phyloP scores from a whole-genome alignment of 2,888 invertebrate species.

The Apodemia mormo region DNA sequence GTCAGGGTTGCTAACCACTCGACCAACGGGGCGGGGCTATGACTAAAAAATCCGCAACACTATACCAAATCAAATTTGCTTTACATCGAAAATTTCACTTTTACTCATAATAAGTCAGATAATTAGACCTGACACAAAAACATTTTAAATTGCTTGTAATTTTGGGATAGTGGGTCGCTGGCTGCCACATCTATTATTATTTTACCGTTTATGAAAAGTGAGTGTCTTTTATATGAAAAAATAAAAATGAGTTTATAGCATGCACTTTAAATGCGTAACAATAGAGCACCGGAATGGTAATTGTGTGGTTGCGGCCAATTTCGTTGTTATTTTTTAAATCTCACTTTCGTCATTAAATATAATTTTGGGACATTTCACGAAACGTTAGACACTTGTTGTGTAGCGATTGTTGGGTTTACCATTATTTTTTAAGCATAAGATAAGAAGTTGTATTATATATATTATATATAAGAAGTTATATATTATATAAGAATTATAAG shows the following conservation, averaged over 20 bases:
- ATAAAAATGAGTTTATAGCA: slow-evolving; percentile 39
- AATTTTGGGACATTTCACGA: slow-evolving; percentile 66
- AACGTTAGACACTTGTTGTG: slow-evolving; percentile 52
- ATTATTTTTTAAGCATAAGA: background rate
- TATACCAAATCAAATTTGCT: slow-evolving; percentile 17
- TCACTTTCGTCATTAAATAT: slow-evolving; percentile 61
- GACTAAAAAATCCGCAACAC: background rate
- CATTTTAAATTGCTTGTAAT: slow-evolving; percentile 53
- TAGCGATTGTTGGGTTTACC: background rate
- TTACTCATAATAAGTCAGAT: slow-evolving; percentile 25
- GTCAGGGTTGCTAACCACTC: too few species aligned
- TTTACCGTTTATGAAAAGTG: slow-evolving; percentile 49
- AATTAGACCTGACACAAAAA: slow-evolving; percentile 50
- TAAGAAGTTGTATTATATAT: too few species aligned
- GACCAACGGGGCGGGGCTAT: too few species aligned
- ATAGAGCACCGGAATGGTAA: slow-evolving; percentile 53
- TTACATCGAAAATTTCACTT: slow-evolving; percentile 15
- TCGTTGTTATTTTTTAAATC: slow-evolving; percentile 51
- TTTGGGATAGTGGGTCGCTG: slow-evolving; percentile 49
- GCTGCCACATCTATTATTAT: slow-evolving; percentile 44
- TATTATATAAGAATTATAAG: too few species aligned
- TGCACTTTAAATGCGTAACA: slow-evolving; percentile 48
- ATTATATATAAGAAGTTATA: too few species aligned
- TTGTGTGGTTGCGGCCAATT: slow-evolving; percentile 52
- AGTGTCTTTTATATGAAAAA: slow-evolving; percentile 40